These are phyloP conservation scores for Lepidurus couesii DNA, from an alignment of 1,140 invertebrate genomes.

Conservation along the genomic window DNA sequence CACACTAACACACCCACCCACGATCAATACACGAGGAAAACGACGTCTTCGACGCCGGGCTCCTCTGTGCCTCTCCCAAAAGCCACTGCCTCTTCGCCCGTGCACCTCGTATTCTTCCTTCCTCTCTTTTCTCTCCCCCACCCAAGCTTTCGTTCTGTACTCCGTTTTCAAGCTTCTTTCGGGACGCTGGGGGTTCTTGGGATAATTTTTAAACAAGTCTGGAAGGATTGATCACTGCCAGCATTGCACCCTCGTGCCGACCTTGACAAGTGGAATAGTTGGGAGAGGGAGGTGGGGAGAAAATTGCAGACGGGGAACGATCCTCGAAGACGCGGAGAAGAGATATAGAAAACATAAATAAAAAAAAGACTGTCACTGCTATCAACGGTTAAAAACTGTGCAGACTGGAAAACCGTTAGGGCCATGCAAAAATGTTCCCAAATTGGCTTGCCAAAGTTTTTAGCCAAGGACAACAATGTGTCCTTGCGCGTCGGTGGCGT, in stretches of 20 bases:
- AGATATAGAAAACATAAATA: background rate
- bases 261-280: background rate
- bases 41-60: slow-evolving; percentile 20
- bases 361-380: background rate
- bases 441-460: background rate
- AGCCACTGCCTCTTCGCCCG: background rate
- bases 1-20: slow-evolving; percentile 20
- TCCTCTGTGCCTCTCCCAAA: background rate
- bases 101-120: background rate
- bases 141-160: background rate
- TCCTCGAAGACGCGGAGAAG: background rate
- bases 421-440: background rate
- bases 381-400: background rate
- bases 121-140: background rate
- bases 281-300: too few relatives aligned
- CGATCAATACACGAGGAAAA: slow-evolving; percentile 19
- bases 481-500: background rate
- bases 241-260: slow-evolving; percentile 20
- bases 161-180: slow-evolving; percentile 8
- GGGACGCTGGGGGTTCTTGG: slow-evolving; percentile 1
- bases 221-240: slow-evolving; percentile 18
- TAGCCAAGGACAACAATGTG: slow-evolving; percentile 1
- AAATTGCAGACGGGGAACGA: background rate
- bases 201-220: background rate
- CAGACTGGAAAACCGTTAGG: background rate